phyloP scores from a whole-genome alignment of 1,140 invertebrate genomes.

The Brachionus asplanchnoidis region DNA sequence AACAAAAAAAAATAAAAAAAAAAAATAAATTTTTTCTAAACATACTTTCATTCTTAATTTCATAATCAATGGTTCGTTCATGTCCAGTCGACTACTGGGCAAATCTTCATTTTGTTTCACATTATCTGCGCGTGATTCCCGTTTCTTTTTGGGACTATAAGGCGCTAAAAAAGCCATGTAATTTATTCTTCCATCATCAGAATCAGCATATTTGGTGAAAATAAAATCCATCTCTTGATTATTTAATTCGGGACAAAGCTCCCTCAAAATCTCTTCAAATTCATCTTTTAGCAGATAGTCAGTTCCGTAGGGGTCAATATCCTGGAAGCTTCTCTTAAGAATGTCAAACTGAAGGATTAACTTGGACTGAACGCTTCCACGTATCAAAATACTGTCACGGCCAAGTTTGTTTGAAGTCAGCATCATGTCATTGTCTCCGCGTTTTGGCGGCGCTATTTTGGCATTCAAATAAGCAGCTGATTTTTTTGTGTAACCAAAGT shows the following conservation, averaged over 20 bases:
- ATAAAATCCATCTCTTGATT: slow-evolving; percentile 50
- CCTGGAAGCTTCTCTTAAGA: slow-evolving; percentile 52
- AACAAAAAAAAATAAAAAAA: slow-evolving; percentile 42
- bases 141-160: neutral
- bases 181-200: slow-evolving; percentile 27
- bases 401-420: slow-evolving; percentile 55
- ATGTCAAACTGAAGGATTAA: slow-evolving; percentile 57
- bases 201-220: neutral
- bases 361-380: slow-evolving; percentile 53
- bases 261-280: slow-evolving; percentile 53
- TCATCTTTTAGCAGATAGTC: slow-evolving; percentile 52
- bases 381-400: slow-evolving; percentile 53
- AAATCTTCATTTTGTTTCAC: neutral
- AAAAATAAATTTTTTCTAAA: neutral
- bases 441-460: slow-evolving; percentile 51
- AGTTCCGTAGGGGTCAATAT: slow-evolving; percentile 55
- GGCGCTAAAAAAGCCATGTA: slow-evolving; percentile 4
- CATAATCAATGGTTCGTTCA: neutral
- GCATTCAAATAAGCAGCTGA: slow-evolving; percentile 56
- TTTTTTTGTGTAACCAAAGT: slow-evolving; percentile 54
- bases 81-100: neutral
- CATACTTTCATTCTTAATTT: slow-evolving; percentile 23
- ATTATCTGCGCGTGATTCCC: neutral
- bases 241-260: slow-evolving; percentile 54
- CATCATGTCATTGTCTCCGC: slow-evolving; percentile 55